phyloP scores from a whole-genome alignment of 2,113 vertebrate genomes.

The Corythornis cristatus region DNA sequence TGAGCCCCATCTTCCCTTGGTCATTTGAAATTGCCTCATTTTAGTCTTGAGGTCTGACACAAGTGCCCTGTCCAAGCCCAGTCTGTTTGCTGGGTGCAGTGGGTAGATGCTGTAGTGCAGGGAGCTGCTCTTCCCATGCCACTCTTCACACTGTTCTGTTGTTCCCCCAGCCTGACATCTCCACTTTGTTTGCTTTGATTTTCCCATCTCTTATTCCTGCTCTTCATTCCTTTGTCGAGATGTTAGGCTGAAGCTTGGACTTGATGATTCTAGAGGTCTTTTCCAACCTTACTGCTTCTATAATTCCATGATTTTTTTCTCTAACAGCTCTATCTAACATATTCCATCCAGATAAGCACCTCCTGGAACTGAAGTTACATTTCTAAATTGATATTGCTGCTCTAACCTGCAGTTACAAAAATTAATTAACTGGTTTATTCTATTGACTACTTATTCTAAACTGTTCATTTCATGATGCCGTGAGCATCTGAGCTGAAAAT shows the following conservation, averaged over 20 bases:
- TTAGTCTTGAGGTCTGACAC: accelerated
- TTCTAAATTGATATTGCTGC: background rate
- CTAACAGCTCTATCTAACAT: too few species aligned
- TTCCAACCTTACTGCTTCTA: too few species aligned
- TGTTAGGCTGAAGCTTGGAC: too few species aligned
- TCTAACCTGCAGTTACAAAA: background rate
- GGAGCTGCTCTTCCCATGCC: background rate
- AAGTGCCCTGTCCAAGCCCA: background rate
- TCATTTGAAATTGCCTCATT: too few species aligned
- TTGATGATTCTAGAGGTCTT: too few species aligned
- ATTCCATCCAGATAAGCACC: background rate
- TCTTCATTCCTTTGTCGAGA: background rate
- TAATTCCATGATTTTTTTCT: background rate
- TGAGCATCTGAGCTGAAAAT: background rate
- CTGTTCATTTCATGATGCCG: background rate
- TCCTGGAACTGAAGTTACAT: background rate
- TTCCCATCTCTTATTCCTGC: background rate
- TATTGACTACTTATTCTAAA: background rate
- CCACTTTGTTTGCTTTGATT: background rate
- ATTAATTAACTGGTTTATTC: background rate
- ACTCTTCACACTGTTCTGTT: accelerated
- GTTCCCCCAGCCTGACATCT: background rate
- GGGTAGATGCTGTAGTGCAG: accelerated
- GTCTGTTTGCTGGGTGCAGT: accelerated
- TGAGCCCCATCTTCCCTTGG: accelerated